A percentile compares a stretch with the other conserved stretches of the same genome.
Conservation (phyloP, 2,888 invertebrate genomes). For the Apamea epomidion region DNA sequence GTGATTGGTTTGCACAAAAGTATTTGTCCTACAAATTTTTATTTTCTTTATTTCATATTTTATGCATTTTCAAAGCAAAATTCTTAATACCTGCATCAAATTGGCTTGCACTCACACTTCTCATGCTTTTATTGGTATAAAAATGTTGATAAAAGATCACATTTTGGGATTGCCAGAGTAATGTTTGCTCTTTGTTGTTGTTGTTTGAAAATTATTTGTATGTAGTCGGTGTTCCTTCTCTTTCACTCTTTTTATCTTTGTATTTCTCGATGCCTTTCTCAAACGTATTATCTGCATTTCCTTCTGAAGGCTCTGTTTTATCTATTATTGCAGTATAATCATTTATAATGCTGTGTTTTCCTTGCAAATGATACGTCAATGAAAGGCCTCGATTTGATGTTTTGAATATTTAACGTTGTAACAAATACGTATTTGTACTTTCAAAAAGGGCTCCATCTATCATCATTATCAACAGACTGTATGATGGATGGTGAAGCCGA, state of each 20-base stretch:
- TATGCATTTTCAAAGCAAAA: conserved; percentile 74
- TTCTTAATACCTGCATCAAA: conserved; percentile 75
- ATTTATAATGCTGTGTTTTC: background rate
- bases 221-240: conserved; percentile 90
- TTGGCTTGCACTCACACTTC: conserved; percentile 88
- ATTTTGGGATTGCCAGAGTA: conserved; percentile 71
- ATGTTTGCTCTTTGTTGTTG: conserved; percentile 81
- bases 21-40: conserved; percentile 60
- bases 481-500: background rate
- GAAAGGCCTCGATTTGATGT: conserved; percentile 67
- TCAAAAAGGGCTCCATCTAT: background rate
- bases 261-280: conserved; percentile 76
- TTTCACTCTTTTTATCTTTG: conserved; percentile 82
- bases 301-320: background rate
- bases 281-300: conserved; percentile 1
- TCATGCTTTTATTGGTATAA: conserved; percentile 81
- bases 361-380: conserved; percentile 14
- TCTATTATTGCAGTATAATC: background rate
- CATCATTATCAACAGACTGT: background rate
- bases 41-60: conserved; percentile 71
- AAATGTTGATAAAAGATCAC: conserved; percentile 68
- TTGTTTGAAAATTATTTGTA: conserved; percentile 75
- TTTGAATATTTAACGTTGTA: conserved; percentile 45
- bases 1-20: conserved; percentile 85
- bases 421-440: conserved; percentile 41